Evolutionary conservation across 2,113 vertebrate genomes (phyloP), one percentile per base, ranked within the genome.

Genomic region (Oriolus oriolus): DNA sequence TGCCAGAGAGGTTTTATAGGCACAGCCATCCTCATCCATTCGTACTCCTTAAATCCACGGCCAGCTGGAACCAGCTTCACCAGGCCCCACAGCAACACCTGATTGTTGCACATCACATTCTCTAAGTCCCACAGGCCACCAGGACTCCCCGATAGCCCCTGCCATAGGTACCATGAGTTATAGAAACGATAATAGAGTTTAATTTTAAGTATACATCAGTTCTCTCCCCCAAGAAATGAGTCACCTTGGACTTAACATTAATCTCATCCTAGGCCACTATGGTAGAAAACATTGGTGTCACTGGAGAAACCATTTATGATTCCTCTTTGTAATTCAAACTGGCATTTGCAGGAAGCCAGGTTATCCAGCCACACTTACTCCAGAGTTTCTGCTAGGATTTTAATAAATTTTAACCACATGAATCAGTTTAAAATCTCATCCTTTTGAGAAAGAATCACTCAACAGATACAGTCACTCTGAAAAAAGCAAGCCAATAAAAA

Each of bases 131-230:
- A 41, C 19, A 57, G 10, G 17, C 31, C 69, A 89, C 54, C 64
- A 61, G 33, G 30, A 17, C 45, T 35, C 75, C 60, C 82, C 16
- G 21, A 31, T 28, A 30, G 28, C 9, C 60, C 21, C 75, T 71
- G 42, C 24, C 37, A 27, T 0, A n/a, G 27, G 23, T 7, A 56
- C 13, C 30, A 1, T 0, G 9, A 93, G 33, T 37, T 69, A 57
- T 0, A 56, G 7, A 64, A 68, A 84, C 69, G 44, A 33, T 17
- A 71, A 53, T 1, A 44, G 26, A 78, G 31, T 30, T 59, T 27
- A 9, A 54, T 80, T 88, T 70, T 16, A 73, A 64, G 26, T 9
- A 52, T 1, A 41, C 8, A 65, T 22, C 9, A 69, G n/a, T 26
- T 44, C 10, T 19, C 9, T 14, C 5, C 9, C 42, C 8, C 18